Evolutionary conservation across 2,888 invertebrate genomes (phyloP).

Genomic region (Lasioglossum vierecki): DNA sequence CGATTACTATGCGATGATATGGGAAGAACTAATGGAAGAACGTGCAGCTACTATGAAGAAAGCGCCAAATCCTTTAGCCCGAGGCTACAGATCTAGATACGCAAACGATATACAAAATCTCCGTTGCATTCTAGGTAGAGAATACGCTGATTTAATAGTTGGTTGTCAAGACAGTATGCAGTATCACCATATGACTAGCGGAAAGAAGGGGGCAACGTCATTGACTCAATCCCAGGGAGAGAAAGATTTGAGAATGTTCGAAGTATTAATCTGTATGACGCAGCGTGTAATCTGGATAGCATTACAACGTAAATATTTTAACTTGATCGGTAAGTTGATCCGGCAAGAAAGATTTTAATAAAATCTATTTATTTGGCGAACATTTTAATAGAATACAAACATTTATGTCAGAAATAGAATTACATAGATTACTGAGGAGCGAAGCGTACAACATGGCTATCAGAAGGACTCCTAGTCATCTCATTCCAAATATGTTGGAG

Average conservation of each 20-base stretch:
- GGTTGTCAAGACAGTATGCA: constrained; percentile 79
- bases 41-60: constrained; percentile 83
- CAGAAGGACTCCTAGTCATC: constrained; percentile 78
- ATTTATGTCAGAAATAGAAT: constrained; percentile 86
- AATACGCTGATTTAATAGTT: constrained; percentile 86
- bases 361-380: neutral
- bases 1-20: constrained; percentile 87
- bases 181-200: constrained; percentile 86
- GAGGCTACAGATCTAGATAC: constrained; percentile 71
- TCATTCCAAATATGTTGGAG: constrained; percentile 82
- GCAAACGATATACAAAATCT: constrained; percentile 86
- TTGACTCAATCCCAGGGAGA: constrained; percentile 86
- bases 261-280: constrained; percentile 86
- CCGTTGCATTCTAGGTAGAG: constrained; percentile 86
- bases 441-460: constrained; percentile 86
- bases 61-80: constrained; percentile 77
- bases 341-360: neutral
- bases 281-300: constrained; percentile 88
- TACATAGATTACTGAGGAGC: constrained; percentile 87
- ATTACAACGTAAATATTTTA: constrained; percentile 86
- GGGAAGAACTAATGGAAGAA: constrained; percentile 86
- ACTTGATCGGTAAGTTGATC: constrained; percentile 86
- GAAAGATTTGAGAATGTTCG: constrained; percentile 87
- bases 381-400: neutral
- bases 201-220: constrained; percentile 83